phyloP scores from a whole-genome alignment of 2,113 vertebrate genomes.

The Irena cyanogastra region DNA sequence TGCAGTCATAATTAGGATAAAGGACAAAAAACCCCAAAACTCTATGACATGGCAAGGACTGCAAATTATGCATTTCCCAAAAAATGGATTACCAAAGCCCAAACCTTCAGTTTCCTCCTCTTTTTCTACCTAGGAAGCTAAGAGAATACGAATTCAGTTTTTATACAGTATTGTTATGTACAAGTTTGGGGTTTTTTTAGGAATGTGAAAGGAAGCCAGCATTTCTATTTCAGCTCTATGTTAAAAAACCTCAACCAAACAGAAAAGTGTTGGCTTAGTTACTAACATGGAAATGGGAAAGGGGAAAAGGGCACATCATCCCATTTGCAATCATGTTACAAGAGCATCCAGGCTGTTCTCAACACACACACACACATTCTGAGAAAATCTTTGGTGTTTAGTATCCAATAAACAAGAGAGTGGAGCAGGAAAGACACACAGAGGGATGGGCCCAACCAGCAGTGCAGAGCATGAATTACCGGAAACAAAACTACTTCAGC shows the following conservation, averaged over 20 bases:
- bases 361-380: background rate
- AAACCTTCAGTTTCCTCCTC: background rate
- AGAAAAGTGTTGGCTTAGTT: background rate
- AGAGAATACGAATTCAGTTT: background rate
- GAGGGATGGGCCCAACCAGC: background rate
- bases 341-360: background rate
- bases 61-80: background rate
- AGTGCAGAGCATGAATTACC: background rate
- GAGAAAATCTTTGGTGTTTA: background rate
- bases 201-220: background rate
- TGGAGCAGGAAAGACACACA: background rate
- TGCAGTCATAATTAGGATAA: background rate
- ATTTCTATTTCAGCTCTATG: background rate
- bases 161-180: background rate
- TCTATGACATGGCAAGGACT: background rate
- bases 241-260: background rate
- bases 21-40: fast-evolving
- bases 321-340: background rate
- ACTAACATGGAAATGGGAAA: background rate
- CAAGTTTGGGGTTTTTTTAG: background rate
- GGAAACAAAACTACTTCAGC: background rate
- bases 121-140: background rate
- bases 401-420: background rate
- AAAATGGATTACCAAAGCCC: background rate
- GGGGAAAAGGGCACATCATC: background rate